Percentiles rank a stretch among this genome's conserved stretches.
phyloP scores from a whole-genome alignment of 2,797 vertebrate genomes.

The Rhabdophis nuchalis region DNA sequence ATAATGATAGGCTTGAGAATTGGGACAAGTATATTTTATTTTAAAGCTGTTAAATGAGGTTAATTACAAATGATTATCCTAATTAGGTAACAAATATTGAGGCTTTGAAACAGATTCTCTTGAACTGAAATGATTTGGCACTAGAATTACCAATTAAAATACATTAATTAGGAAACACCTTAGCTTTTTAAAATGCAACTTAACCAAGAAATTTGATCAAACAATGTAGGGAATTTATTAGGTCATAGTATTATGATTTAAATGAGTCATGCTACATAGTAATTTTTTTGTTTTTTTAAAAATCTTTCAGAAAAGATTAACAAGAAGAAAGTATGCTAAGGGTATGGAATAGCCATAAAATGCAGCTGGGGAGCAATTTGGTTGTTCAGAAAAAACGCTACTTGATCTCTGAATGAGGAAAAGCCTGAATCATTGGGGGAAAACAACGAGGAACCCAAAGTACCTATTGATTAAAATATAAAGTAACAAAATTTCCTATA shows the following conservation, averaged over 20 bases:
- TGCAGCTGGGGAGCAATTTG: background rate
- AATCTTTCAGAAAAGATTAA: background rate
- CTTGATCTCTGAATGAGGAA: background rate
- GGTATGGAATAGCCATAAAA: background rate
- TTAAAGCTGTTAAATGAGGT: conserved; percentile 50
- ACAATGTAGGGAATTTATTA: conserved; percentile 20
- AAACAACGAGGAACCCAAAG: background rate
- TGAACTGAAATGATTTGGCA: conserved; percentile 46
- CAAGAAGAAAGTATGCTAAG: background rate
- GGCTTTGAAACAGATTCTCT: conserved; percentile 32
- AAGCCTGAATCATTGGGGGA: background rate
- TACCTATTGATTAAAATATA: background rate
- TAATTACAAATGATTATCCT: conserved; percentile 63
- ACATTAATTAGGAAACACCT: conserved; percentile 31
- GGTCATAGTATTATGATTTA: conserved; percentile 25
- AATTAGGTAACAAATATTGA: conserved; percentile 62
- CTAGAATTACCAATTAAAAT: conserved; percentile 40
- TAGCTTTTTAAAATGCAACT: background rate
- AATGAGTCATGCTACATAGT: conserved; percentile 17
- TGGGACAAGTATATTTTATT: conserved; percentile 41
- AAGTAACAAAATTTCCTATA: background rate
- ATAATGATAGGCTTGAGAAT: conserved; percentile 17
- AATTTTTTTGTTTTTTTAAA: background rate
- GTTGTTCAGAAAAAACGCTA: background rate
- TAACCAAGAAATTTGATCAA: background rate